These are phyloP conservation scores for Drosophila infuscata DNA, from an alignment of 2,888 invertebrate genomes.

Conservation along the genomic window DNA sequence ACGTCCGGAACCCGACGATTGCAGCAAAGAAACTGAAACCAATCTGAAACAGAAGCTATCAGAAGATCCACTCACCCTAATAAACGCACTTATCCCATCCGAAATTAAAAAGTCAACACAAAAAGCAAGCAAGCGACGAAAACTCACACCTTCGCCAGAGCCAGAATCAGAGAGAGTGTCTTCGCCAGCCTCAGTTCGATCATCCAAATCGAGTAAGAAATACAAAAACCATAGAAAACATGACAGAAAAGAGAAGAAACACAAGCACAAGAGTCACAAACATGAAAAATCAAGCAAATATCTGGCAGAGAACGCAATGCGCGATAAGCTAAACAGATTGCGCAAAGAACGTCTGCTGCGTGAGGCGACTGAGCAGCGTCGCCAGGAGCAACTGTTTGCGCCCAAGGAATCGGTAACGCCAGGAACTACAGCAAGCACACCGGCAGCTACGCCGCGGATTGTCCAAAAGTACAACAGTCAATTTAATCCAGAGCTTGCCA, in stretches of 20 bases:
- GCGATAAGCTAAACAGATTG: conserved; percentile 80
- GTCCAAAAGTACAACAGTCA: conserved; percentile 97
- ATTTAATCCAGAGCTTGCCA: conserved; percentile 96
- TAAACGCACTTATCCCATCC: conserved; percentile 85
- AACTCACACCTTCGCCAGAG: conserved; percentile 6
- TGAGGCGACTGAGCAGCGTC: conserved; percentile 91
- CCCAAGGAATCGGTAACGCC: conserved; percentile 85
- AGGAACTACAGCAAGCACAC: conserved; percentile 29
- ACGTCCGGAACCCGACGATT: conserved; percentile 70
- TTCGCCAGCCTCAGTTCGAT: background rate
- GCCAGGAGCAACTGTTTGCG: conserved; percentile 89
- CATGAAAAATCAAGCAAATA: conserved; percentile 30
- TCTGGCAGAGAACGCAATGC: conserved; percentile 48
- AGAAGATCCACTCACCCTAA: conserved; percentile 91
- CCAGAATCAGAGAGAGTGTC: background rate
- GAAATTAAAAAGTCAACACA: conserved; percentile 42
- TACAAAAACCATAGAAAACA: conserved; percentile 43
- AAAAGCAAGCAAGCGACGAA: conserved; percentile 14
- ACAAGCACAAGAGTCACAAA: conserved; percentile 60
- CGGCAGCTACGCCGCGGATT: conserved; percentile 79
- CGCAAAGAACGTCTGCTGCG: conserved; percentile 88
- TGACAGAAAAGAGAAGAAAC: conserved; percentile 56
- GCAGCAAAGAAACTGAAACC: conserved; percentile 85
- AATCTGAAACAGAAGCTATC: conserved; percentile 88
- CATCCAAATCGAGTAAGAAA: conserved; percentile 19